These are phyloP conservation scores for Sebastes matsubarae DNA, from an alignment of 2,797 vertebrate species.

Conservation along the genomic window DNA sequence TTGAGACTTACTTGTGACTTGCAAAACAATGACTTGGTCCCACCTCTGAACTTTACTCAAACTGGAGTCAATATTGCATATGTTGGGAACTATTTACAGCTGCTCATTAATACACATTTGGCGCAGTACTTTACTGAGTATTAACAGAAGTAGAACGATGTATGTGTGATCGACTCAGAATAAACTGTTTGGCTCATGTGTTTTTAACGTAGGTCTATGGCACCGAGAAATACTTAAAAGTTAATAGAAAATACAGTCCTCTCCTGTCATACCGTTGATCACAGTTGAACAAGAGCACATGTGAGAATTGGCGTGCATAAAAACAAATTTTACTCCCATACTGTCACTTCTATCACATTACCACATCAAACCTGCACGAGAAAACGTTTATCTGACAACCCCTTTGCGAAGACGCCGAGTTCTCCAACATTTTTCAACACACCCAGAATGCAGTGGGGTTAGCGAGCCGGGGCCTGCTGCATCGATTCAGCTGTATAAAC, in stretches of 20 bases:
- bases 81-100: neutral
- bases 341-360: constrained; percentile 15
- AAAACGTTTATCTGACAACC: neutral
- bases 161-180: neutral
- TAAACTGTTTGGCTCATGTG: neutral
- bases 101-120: neutral
- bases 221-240: neutral
- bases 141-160: neutral
- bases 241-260: neutral
- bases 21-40: too few species aligned
- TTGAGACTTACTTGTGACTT: too few species aligned
- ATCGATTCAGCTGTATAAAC: neutral
- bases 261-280: neutral
- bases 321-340: neutral
- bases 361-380: constrained; percentile 8
- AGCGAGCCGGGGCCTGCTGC: neutral
- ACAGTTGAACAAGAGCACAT: neutral
- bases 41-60: neutral
- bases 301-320: neutral
- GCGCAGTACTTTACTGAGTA: neutral
- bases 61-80: too few species aligned
- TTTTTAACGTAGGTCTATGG: neutral
- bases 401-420: neutral
- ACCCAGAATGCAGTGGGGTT: constrained; percentile 8
- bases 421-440: neutral